Evolutionary conservation across 2,888 invertebrate genomes (phyloP).

Genomic region (Agonopterix arenella): DNA sequence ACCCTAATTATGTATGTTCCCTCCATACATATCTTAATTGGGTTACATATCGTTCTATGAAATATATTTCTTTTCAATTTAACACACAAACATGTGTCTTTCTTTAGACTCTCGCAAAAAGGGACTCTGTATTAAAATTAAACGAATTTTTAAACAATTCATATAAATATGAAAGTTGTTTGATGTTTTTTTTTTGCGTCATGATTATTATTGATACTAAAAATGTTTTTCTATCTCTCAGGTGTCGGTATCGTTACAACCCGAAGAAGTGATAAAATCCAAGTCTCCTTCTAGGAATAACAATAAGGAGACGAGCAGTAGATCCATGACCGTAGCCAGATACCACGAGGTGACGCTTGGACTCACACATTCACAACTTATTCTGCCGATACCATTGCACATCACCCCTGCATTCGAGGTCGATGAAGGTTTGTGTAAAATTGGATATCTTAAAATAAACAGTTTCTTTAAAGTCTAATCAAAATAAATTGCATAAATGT

Average conservation of each 20-base stretch:
- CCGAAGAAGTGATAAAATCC: constrained; percentile 84
- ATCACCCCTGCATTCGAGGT: constrained; percentile 97
- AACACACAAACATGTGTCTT: constrained; percentile 7
- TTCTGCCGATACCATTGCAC: constrained; percentile 95
- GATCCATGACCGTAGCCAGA: constrained; percentile 88
- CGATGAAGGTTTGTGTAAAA: constrained; percentile 84
- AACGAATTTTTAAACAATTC: no score
- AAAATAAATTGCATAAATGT: no score
- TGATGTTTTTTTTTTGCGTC: no score
- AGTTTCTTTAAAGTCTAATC: no score
- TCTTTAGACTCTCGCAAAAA: constrained; percentile 8
- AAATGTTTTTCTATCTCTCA: constrained; percentile 19
- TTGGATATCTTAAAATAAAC: no score
- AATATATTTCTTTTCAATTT: no score
- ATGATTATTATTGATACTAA: neutral
- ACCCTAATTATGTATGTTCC: no score
- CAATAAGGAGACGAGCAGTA: constrained; percentile 69
- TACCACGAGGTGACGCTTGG: constrained; percentile 96
- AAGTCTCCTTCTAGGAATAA: constrained; percentile 56
- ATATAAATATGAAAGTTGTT: no score
- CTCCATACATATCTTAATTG: no score
- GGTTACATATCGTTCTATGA: no score
- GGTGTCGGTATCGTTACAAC: constrained; percentile 95
- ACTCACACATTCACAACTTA: constrained; percentile 90
- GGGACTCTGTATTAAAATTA: constrained; percentile 13